phyloP scores from a whole-genome alignment of 2,888 invertebrate species.

The Diaphora mendica region DNA sequence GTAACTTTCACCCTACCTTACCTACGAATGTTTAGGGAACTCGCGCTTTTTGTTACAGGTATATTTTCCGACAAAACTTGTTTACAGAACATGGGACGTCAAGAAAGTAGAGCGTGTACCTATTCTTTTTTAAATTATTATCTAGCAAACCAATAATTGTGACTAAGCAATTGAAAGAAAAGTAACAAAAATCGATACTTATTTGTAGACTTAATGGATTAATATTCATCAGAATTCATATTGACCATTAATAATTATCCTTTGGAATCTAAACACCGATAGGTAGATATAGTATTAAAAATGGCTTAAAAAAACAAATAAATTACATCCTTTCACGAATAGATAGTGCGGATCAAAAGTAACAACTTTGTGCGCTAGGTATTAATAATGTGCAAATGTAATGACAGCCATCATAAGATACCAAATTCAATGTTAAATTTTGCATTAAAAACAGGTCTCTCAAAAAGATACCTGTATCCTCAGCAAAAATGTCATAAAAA shows the following conservation, averaged over 20 bases:
- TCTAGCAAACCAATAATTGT: background rate
- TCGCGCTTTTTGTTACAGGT: conserved; percentile 38
- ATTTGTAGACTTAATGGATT: too few relatives aligned
- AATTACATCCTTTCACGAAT: too few relatives aligned
- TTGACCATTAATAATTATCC: too few relatives aligned
- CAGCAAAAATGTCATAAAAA: background rate
- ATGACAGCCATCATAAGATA: background rate
- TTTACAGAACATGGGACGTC: conserved; percentile 44
- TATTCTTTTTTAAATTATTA: background rate
- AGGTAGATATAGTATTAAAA: too few relatives aligned
- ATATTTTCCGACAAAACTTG: conserved; percentile 41
- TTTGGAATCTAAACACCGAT: too few relatives aligned
- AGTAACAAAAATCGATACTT: background rate
- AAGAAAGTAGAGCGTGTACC: background rate
- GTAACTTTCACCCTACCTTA: conserved; percentile 64
- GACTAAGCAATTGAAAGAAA: background rate
- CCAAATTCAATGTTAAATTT: background rate
- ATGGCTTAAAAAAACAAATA: too few relatives aligned
- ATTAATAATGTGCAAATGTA: too few relatives aligned
- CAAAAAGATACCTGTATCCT: background rate
- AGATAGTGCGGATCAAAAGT: too few relatives aligned
- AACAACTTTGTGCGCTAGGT: too few relatives aligned
- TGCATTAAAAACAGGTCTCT: background rate
- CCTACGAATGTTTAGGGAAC: conserved; percentile 51
- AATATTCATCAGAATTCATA: too few relatives aligned